Evolutionary conservation across 2,888 invertebrate genomes (phyloP).

Genomic region (Himalopsyche anomala): DNA sequence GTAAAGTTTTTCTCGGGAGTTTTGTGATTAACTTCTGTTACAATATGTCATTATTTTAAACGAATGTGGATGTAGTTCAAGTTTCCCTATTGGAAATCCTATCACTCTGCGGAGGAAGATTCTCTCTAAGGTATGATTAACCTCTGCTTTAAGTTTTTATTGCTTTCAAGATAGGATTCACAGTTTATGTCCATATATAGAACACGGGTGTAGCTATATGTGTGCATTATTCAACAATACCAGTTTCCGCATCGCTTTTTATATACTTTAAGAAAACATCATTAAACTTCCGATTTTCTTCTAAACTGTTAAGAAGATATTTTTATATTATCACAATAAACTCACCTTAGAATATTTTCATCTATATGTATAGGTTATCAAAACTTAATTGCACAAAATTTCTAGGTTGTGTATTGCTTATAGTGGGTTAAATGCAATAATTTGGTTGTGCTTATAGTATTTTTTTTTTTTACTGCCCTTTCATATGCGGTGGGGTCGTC

Average conservation of each 20-base stretch:
- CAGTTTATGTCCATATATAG: conserved; percentile 43
- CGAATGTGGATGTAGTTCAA: conserved; percentile 22
- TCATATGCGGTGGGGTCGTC: too few relatives aligned
- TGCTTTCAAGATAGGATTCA: neutral
- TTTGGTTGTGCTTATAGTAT: too few relatives aligned
- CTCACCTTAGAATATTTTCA: neutral
- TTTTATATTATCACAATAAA: neutral
- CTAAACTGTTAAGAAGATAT: neutral
- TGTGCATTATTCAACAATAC: conserved; percentile 28
- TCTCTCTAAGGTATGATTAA: neutral
- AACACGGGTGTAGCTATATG: conserved; percentile 27
- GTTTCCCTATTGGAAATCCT: neutral
- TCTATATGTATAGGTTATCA: neutral
- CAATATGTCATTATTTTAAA: conserved; percentile 6
- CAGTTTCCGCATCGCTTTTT: conserved; percentile 15
- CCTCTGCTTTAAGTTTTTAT: conserved; percentile 11
- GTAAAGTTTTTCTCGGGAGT: neutral
- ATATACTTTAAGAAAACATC: neutral
- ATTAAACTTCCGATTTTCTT: neutral
- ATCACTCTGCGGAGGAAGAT: neutral
- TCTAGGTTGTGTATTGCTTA: too few relatives aligned
- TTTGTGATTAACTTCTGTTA: conserved; percentile 23
- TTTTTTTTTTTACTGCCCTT: too few relatives aligned
- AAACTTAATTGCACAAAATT: too few relatives aligned
- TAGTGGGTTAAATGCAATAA: too few relatives aligned